phyloP scores from a whole-genome alignment of 2,888 invertebrate genomes.

The Melitaea athalia region DNA sequence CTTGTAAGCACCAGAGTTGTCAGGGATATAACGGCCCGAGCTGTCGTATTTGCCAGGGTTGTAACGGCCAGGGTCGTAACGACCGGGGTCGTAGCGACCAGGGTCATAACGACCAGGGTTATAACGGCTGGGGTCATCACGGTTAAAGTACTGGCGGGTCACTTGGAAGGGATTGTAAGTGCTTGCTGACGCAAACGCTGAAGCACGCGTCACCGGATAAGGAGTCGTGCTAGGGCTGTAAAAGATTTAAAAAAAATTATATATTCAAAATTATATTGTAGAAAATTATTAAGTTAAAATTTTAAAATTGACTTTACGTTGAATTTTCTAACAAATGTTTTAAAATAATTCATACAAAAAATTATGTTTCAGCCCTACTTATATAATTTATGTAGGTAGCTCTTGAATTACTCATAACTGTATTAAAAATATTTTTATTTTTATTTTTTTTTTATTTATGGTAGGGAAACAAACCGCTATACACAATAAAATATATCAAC shows the following conservation, averaged over 20 bases:
- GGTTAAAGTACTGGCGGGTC: conserved; percentile 18
- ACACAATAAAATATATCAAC: too few relatives aligned
- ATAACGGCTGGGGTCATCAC: conserved; percentile 40
- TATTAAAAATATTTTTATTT: too few relatives aligned
- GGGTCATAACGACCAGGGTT: conserved; percentile 40
- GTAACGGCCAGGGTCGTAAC: conserved; percentile 45
- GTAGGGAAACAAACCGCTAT: too few relatives aligned
- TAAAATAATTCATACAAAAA: too few relatives aligned
- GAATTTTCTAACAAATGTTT: too few relatives aligned
- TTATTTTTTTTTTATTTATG: too few relatives aligned
- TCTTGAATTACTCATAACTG: too few relatives aligned
- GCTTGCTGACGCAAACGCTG: conserved; percentile 30
- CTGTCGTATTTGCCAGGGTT: conserved; percentile 44
- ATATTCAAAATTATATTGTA: too few relatives aligned
- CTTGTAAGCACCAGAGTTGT: conserved; percentile 65
- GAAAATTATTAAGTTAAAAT: too few relatives aligned
- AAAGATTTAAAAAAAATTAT: conserved; percentile 3
- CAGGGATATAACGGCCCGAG: conserved; percentile 50
- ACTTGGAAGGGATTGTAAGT: conserved; percentile 35
- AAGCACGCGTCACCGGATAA: conserved; percentile 30
- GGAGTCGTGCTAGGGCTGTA: conserved; percentile 32
- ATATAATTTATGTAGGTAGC: too few relatives aligned
- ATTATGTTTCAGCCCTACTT: too few relatives aligned
- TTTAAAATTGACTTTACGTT: too few relatives aligned
- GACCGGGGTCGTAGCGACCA: conserved; percentile 44